Evolutionary conservation across 2,113 vertebrate species (phyloP).

Genomic region (Entosphenus tridentatus): DNA sequence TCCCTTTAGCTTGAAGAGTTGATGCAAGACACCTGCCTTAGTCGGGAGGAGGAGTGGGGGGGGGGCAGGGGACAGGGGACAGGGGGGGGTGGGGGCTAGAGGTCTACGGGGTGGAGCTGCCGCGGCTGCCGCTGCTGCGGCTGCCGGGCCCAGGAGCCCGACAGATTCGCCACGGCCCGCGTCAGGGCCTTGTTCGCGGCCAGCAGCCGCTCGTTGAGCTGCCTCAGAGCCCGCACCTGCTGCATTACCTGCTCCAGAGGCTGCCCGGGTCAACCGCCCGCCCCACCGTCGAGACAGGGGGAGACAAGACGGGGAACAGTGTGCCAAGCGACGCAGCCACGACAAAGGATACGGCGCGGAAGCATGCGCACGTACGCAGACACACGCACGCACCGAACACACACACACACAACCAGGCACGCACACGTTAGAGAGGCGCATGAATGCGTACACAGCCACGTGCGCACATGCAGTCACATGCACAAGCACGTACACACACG

Average conservation of each 20-base stretch:
- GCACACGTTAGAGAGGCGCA: neutral
- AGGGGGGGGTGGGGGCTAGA: constrained; percentile 40
- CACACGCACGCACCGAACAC: too few relatives aligned
- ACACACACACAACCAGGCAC: too few relatives aligned
- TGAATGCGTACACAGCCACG: neutral
- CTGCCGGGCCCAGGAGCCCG: constrained; percentile 37
- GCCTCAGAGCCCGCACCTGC: constrained; percentile 76
- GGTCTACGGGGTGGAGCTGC: constrained; percentile 45
- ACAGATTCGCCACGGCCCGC: constrained; percentile 71
- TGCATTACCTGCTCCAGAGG: constrained; percentile 70
- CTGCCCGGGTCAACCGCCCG: constrained; percentile 24
- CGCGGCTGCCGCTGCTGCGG: constrained; percentile 11
- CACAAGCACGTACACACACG: neutral
- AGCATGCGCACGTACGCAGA: constrained; percentile 13
- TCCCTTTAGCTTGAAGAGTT: constrained; percentile 16
- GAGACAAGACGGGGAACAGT: neutral
- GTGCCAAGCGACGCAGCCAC: constrained; percentile 17
- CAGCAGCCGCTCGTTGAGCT: constrained; percentile 82
- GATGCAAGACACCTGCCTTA: constrained; percentile 50
- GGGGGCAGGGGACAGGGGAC: constrained; percentile 31
- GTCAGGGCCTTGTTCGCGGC: constrained; percentile 91
- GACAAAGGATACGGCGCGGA: constrained; percentile 9
- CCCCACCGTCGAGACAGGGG: too few relatives aligned
- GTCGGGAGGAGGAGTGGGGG: constrained; percentile 38
- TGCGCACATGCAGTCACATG: neutral